Base-by-base conservation (phyloP, 1,140 invertebrate species). In the Zeugodacus cucurbitae region DNA sequence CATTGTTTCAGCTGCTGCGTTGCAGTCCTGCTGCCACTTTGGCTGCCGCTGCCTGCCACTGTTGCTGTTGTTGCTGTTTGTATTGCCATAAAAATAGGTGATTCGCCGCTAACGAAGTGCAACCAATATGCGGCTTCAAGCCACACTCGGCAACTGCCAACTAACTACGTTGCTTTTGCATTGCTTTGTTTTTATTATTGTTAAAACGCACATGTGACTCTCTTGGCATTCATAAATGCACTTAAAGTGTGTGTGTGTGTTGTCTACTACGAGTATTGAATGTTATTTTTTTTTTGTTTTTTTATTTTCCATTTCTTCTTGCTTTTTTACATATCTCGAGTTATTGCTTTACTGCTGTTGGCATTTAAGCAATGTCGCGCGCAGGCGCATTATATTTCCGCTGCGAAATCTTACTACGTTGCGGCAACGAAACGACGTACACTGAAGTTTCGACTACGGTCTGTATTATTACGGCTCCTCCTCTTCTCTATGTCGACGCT, bases 321-420 rank as follows among this genome's bases (percentile, higher is more conserved):
- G n/a, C n/a, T n/a, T n/a, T 29, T n/a, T 41, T 17, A 32, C 17
- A 74, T 41, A 6, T 44, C 20, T 74, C 70, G 37, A 22, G 22
- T 74, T 74, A n/a, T 74, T 74, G 37, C 70, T 41, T 62, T 58
- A 57, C 82, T 86, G 34, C 85, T 59, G 26, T 64, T 88, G 88
- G 48, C 86, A 88, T 88, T 88, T 88, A 86, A 88, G 82, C 82
- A 88, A 88, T 86, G 88, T 88, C 82, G 86, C 88, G 70, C 87
- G 78, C 78, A 64, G 78, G 59, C 82, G 64, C 85, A 88, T 86
- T 48, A 44, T 59, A 86, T 37, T 54, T 88, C 57, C 64, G 48
- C 82, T 70, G 2, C 74, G 6, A 74, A 70, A 34, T 70, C 14
- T 70, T 70, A 34, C 64, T 62, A 62, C 26, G 58, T 26, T 62